phyloP scores from a whole-genome alignment of 2,888 invertebrate species.

The Venusia cambrica region DNA sequence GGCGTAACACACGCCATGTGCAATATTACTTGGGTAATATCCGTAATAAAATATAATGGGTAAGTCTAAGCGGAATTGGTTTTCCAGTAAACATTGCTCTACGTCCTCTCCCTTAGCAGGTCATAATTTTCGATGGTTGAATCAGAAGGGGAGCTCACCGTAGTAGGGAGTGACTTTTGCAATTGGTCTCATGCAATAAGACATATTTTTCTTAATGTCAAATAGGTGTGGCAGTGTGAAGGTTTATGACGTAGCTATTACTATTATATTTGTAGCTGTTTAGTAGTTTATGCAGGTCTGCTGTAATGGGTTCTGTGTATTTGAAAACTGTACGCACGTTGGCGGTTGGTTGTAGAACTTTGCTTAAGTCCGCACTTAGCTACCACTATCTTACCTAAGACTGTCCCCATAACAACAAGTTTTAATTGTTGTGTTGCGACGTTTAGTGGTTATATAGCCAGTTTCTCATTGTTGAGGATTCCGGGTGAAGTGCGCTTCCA shows the following conservation, averaged over 20 bases:
- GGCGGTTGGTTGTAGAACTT: not conserved
- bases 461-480: no score
- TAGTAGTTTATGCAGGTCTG: slow-evolving; percentile 18
- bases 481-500: no score
- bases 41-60: no score
- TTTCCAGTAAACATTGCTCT: slow-evolving; percentile 1
- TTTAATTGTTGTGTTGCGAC: no score
- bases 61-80: no score
- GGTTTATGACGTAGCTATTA: slow-evolving; percentile 37
- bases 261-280: slow-evolving; percentile 23
- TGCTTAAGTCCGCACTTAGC: no score
- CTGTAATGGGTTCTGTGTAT: slow-evolving; percentile 3
- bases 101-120: slow-evolving; percentile 37
- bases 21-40: no score
- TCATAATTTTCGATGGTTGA: slow-evolving; percentile 59
- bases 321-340: no score
- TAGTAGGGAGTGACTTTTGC: slow-evolving; percentile 53
- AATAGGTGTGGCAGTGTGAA: slow-evolving; percentile 48
- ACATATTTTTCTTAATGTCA: slow-evolving; percentile 55
- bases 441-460: no score
- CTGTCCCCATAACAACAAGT: no score
- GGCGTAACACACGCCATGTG: no score
- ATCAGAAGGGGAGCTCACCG: slow-evolving; percentile 49
- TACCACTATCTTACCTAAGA: no score
- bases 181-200: slow-evolving; percentile 57